These are phyloP conservation scores for Samia ricini DNA, from an alignment of 1,140 invertebrate species.

Conservation along the genomic window DNA sequence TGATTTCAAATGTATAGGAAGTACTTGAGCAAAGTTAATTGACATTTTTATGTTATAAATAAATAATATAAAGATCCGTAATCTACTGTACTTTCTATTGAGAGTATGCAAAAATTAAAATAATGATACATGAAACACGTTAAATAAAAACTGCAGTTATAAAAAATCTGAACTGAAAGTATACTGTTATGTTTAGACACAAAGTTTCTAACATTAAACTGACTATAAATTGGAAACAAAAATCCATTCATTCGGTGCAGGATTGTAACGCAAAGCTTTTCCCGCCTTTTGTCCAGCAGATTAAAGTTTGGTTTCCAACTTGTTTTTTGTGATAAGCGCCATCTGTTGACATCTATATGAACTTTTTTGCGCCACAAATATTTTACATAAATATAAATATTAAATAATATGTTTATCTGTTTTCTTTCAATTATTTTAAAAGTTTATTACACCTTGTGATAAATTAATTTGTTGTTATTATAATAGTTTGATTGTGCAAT, in stretches of 20 bases:
- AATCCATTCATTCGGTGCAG: constrained; percentile 40
- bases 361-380: constrained; percentile 26
- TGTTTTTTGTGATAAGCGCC: constrained; percentile 29
- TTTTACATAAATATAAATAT: too few species aligned
- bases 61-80: constrained; percentile 33
- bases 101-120: constrained; percentile 30
- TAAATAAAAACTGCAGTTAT: constrained; percentile 11
- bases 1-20: too few species aligned
- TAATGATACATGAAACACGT: too few species aligned
- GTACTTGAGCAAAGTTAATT: constrained; percentile 1
- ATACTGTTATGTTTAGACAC: constrained; percentile 31
- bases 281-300: constrained; percentile 27
- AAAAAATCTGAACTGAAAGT: background rate
- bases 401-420: too few species aligned
- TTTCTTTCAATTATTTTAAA: too few species aligned
- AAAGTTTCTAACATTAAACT: constrained; percentile 57
- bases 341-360: constrained; percentile 45
- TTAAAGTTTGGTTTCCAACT: constrained; percentile 26
- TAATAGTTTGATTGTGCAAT: background rate
- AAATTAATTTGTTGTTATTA: background rate
- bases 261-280: constrained; percentile 22
- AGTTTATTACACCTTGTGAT: too few species aligned
- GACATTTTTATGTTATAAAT: too few species aligned
- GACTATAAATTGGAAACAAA: constrained; percentile 71
- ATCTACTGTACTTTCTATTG: too few species aligned